Conservation (phyloP, 2,888 invertebrate species). For the Carabus problematicus region DNA sequence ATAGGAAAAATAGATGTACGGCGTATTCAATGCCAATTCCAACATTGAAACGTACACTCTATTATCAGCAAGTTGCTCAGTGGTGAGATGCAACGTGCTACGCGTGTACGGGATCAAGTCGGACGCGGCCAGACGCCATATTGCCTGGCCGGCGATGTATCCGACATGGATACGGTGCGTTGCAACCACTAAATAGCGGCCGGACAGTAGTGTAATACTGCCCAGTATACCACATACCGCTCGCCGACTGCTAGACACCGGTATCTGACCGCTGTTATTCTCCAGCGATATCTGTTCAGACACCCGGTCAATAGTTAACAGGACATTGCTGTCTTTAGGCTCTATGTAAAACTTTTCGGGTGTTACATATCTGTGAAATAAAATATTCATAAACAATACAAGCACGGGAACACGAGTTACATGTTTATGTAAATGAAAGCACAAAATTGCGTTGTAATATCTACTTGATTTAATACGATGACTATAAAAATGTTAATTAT, state of each 20-base stretch:
- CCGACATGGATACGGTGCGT: constrained; percentile 85
- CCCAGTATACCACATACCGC: constrained; percentile 87
- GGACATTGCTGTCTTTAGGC: constrained; percentile 76
- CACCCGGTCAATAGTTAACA: constrained; percentile 85
- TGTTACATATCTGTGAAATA: constrained; percentile 76
- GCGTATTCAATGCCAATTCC: constrained; percentile 79
- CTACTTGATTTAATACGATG: constrained; percentile 7
- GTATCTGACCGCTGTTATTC: constrained; percentile 66
- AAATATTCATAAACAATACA: constrained; percentile 32
- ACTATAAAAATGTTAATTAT: background rate
- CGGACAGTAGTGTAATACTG: constrained; percentile 81
- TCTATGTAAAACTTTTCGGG: constrained; percentile 89
- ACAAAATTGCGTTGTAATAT: constrained; percentile 3
- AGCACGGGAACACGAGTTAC: constrained; percentile 34
- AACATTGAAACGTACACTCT: constrained; percentile 85
- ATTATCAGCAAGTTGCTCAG: constrained; percentile 84
- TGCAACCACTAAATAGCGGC: constrained; percentile 87
- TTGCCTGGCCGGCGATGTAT: constrained; percentile 77
- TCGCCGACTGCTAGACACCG: constrained; percentile 66
- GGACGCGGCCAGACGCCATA: constrained; percentile 80
- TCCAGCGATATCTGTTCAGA: constrained; percentile 53
- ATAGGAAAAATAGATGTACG: constrained; percentile 92
- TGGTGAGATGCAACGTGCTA: constrained; percentile 83
- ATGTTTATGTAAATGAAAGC: constrained; percentile 23
- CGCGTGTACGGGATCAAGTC: constrained; percentile 87